phyloP scores from a whole-genome alignment of 2,797 vertebrate species.

The Enteromius thamalakanensis region DNA sequence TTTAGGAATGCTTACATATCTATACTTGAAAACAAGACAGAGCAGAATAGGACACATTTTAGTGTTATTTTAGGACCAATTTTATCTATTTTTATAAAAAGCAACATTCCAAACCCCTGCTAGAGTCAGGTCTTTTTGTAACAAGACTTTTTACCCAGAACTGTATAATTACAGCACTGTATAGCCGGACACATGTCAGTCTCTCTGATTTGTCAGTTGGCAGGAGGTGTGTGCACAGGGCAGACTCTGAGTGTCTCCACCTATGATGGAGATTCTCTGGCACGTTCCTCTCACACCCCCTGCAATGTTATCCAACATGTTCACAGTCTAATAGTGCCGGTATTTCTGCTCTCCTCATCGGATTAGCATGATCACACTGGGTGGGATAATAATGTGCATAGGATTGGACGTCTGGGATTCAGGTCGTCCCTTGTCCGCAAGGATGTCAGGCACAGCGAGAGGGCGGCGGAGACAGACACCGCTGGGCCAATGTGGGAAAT shows the following conservation, averaged over 20 bases:
- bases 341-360: constrained; percentile 56
- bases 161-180: neutral
- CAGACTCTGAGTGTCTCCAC: constrained; percentile 16
- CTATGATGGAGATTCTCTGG: neutral
- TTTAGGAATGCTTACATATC: neutral
- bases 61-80: neutral
- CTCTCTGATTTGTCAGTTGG: neutral
- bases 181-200: neutral
- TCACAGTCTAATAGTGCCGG: constrained; percentile 48
- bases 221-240: neutral
- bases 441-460: constrained; percentile 41
- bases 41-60: neutral
- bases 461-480: constrained; percentile 30
- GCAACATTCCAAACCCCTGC: neutral
- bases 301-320: constrained; percentile 47
- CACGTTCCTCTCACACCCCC: neutral
- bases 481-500: constrained; percentile 50
- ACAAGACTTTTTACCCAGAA: neutral
- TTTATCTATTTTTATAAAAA: neutral
- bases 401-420: constrained; percentile 35
- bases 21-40: neutral
- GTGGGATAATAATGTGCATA: constrained; percentile 47
- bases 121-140: neutral
- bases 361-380: constrained; percentile 61
- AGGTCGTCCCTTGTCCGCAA: constrained; percentile 36